Conservation (phyloP, 2,113 vertebrate species). For the Entomyzon cyanotis region DNA sequence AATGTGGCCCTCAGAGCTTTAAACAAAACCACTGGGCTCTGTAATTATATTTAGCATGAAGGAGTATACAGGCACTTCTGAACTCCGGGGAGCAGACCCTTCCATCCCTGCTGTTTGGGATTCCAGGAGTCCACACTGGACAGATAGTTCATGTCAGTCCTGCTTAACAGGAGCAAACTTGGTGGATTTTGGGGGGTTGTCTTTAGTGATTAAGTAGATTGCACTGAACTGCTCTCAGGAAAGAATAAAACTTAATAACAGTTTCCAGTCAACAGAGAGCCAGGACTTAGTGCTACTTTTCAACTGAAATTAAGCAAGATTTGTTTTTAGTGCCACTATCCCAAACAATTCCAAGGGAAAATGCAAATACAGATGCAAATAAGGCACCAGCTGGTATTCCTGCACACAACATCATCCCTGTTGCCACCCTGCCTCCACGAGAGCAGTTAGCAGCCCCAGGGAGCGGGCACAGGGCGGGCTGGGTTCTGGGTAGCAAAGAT, state of each 20-base stretch:
- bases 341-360: slow-evolving; percentile 7
- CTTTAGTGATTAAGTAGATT: not conserved
- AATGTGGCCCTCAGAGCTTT: not conserved
- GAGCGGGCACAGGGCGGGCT: slow-evolving; percentile 27
- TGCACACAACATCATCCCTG: not conserved
- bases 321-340: slow-evolving; percentile 47
- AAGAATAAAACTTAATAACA: not conserved
- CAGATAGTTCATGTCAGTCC: not conserved
- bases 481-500: slow-evolving; percentile 45
- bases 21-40: not conserved
- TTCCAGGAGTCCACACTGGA: not conserved
- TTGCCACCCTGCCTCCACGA: not conserved
- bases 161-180: not conserved
- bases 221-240: not conserved
- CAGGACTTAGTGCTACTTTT: not conserved
- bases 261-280: not conserved
- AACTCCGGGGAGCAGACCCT: not conserved
- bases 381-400: not conserved
- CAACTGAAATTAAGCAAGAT: not conserved
- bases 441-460: not conserved
- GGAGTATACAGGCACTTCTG: not conserved
- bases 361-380: slow-evolving; percentile 71
- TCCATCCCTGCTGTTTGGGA: not conserved
- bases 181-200: not conserved
- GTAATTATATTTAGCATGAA: not conserved